Evolutionary conservation across 2,797 vertebrate species (phyloP).

Genomic region (Acanthiza pusilla): DNA sequence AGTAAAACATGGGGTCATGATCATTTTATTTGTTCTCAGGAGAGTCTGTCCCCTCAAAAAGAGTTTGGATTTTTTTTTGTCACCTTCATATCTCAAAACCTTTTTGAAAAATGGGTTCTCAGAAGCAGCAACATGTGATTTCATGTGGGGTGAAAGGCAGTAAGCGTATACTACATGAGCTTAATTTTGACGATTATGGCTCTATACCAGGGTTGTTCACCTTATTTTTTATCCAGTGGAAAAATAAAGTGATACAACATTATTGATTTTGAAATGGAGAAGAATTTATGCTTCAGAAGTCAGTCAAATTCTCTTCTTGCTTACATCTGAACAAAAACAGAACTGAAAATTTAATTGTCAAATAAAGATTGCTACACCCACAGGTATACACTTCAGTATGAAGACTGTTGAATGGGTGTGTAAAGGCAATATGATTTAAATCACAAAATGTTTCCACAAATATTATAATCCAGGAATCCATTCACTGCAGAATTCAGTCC

Average conservation of each 20-base stretch:
- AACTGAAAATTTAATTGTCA: neutral
- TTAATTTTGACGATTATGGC: neutral
- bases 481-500: neutral
- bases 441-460: neutral
- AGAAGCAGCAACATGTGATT: neutral
- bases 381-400: neutral
- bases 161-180: rapidly evolving
- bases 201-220: neutral
- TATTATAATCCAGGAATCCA: neutral
- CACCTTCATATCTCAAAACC: neutral
- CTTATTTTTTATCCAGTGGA: neutral
- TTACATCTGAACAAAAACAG: neutral
- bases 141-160: neutral
- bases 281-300: neutral
- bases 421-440: neutral
- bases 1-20: neutral
- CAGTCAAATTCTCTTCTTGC: neutral
- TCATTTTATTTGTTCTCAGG: neutral
- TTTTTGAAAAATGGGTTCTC: neutral
- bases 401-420: neutral
- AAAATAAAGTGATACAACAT: neutral
- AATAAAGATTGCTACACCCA: neutral
- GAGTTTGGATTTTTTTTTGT: neutral
- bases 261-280: neutral
- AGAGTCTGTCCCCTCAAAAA: rapidly evolving